Evolutionary conservation across 2,888 invertebrate species (phyloP).

Genomic region (Notodonta dromedarius): DNA sequence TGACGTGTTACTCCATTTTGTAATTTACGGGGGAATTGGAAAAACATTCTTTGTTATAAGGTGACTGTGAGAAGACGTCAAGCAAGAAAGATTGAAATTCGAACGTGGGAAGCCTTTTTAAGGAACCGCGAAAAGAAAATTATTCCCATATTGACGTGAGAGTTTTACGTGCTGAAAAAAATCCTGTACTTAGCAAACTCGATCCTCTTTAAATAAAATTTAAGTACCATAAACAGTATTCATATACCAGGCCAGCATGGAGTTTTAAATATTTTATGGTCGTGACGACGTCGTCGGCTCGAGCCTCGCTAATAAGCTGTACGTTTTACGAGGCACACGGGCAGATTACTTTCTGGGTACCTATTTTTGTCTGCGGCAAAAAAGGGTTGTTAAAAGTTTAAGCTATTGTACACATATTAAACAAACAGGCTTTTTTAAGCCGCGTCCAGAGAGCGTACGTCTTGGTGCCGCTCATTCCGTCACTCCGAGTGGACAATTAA

Average conservation of each 20-base stretch:
- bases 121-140: too few relatives aligned
- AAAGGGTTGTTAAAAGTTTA: constrained; percentile 6
- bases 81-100: background rate
- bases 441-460: background rate
- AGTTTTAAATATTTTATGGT: constrained; percentile 6
- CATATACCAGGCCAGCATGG: background rate
- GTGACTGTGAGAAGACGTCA: background rate
- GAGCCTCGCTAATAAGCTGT: constrained; percentile 6
- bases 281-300: background rate
- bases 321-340: background rate
- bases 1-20: constrained; percentile 13
- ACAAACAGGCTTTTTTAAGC: background rate
- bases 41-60: constrained; percentile 16
- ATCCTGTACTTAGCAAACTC: too few relatives aligned
- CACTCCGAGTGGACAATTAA: too few relatives aligned
- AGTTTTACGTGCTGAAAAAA: too few relatives aligned
- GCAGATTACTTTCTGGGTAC: background rate
- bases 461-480: too few relatives aligned
- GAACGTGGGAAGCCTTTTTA: background rate
- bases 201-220: background rate
- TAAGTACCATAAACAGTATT: background rate
- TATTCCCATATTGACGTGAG: too few relatives aligned
- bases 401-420: background rate
- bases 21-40: constrained; percentile 21
- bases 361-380: constrained; percentile 1